Evolutionary conservation across 2,888 invertebrate species (phyloP).

Genomic region (Agrotis clavis): DNA sequence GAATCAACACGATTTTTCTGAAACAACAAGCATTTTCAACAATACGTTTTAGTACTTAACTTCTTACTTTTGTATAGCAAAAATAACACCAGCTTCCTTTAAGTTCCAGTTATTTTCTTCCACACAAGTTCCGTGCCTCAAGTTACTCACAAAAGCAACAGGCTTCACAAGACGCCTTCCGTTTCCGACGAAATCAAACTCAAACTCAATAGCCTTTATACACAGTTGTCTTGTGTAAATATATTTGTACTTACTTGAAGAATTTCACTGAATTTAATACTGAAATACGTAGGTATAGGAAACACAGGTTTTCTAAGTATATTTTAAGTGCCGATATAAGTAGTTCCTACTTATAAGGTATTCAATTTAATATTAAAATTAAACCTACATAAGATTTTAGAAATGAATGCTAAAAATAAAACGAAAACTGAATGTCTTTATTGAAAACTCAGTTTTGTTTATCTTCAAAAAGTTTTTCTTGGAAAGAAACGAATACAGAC

Average conservation of each 20-base stretch:
- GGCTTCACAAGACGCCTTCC: conserved; percentile 54
- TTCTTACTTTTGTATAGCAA: not conserved
- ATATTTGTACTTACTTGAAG: conserved; percentile 13
- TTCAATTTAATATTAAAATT: not conserved
- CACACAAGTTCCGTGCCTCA: conserved; percentile 21
- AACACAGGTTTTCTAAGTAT: too few species aligned
- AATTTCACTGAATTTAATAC: conserved; percentile 1
- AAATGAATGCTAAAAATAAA: too few species aligned
- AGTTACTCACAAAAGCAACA: conserved; percentile 57
- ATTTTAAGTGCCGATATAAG: too few species aligned
- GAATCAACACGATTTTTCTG: not conserved
- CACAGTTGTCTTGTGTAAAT: conserved; percentile 34
- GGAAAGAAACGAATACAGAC: not conserved
- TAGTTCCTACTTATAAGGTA: not conserved
- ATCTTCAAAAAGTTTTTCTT: not conserved
- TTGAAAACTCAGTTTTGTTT: not conserved
- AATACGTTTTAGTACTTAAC: not conserved
- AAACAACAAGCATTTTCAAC: fast-evolving
- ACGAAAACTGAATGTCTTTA: too few species aligned
- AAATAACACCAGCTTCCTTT: not conserved
- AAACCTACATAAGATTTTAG: too few species aligned
- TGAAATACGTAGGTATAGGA: too few species aligned
- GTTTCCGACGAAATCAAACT: conserved; percentile 55
- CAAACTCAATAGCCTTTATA: conserved; percentile 36
- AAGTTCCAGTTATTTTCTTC: conserved; percentile 34